Conservation (phyloP, 23 tunicate species). For the Diplosoma virens region DNA sequence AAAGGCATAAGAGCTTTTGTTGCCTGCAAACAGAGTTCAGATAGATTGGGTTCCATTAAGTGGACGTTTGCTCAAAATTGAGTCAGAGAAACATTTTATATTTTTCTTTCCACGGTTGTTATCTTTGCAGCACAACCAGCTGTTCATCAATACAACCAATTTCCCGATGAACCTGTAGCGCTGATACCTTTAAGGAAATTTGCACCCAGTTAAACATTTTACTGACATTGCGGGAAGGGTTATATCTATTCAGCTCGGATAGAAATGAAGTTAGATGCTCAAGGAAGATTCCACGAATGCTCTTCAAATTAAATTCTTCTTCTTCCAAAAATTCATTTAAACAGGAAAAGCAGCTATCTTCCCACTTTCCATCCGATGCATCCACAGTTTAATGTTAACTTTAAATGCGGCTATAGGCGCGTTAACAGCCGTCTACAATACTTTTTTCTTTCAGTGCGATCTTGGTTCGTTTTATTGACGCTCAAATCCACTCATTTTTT, state of each 20-base stretch:
- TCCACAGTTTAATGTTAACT: constrained; percentile 37
- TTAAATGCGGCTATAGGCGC: constrained; percentile 15
- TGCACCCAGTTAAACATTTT: constrained; percentile 48
- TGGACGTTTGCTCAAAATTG: constrained; percentile 37
- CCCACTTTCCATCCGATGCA: constrained; percentile 47
- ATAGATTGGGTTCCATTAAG: constrained; percentile 28
- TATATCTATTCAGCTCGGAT: constrained; percentile 27
- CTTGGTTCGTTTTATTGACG: no score
- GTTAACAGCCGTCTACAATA: no score
- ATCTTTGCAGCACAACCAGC: constrained; percentile 41
- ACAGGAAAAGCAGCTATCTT: constrained; percentile 42
- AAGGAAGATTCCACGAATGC: constrained; percentile 32
- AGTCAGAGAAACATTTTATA: constrained; percentile 29
- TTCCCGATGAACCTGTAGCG: constrained; percentile 27
- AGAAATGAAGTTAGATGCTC: constrained; percentile 38
- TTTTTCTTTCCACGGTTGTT: constrained; percentile 47
- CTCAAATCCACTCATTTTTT: no score
- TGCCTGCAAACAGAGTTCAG: constrained; percentile 34
- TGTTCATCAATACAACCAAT: constrained; percentile 43
- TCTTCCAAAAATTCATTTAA: constrained; percentile 3
- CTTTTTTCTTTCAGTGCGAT: no score
- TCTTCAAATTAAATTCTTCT: constrained; percentile 28
- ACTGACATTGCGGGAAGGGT: constrained; percentile 19
- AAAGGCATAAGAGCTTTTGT: constrained; percentile 19
- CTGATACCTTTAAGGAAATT: constrained; percentile 47